Evolutionary conservation across 1,140 invertebrate genomes (phyloP).

Genomic region (Atopsyche davidsoni): DNA sequence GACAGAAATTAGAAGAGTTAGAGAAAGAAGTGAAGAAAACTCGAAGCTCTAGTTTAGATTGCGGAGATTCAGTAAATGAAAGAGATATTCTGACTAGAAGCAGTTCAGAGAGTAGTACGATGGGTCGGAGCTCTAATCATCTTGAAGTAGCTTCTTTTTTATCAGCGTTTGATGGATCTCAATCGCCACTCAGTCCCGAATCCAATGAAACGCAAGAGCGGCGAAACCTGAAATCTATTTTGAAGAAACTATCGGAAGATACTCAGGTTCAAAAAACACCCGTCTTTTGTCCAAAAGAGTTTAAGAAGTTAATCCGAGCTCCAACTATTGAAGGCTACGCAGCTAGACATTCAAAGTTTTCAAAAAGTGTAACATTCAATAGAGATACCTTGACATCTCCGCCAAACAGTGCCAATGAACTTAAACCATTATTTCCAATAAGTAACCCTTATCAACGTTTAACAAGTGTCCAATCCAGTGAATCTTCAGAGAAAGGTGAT

Average conservation of each 20-base stretch:
- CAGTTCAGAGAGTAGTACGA: conserved; percentile 54
- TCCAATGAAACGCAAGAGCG: conserved; percentile 78
- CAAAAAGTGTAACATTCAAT: conserved; percentile 85
- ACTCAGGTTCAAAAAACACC: conserved; percentile 44
- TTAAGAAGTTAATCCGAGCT: conserved; percentile 63
- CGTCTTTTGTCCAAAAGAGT: conserved; percentile 49
- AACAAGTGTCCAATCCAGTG: conserved; percentile 19
- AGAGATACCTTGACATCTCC: conserved; percentile 75
- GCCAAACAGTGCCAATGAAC: conserved; percentile 50
- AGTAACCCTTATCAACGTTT: conserved; percentile 27
- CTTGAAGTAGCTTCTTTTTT: conserved; percentile 10
- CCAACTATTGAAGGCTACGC: conserved; percentile 82
- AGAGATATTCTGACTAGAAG: conserved; percentile 58
- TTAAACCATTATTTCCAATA: conserved; percentile 26
- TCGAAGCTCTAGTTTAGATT: conserved; percentile 74
- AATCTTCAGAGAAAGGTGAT: conserved; percentile 21
- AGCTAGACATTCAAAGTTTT: conserved; percentile 77
- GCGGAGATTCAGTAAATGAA: conserved; percentile 54
- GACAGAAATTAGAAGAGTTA: conserved; percentile 76
- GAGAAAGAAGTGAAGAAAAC: conserved; percentile 61
- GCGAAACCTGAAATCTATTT: conserved; percentile 73
- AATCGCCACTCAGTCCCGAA: conserved; percentile 58
- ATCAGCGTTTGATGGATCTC: conserved; percentile 36
- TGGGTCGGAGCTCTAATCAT: conserved; percentile 34
- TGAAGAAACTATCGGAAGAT: conserved; percentile 72